Evolutionary conservation across 2,888 invertebrate species (phyloP).

Genomic region (Dasypogon diadema): DNA sequence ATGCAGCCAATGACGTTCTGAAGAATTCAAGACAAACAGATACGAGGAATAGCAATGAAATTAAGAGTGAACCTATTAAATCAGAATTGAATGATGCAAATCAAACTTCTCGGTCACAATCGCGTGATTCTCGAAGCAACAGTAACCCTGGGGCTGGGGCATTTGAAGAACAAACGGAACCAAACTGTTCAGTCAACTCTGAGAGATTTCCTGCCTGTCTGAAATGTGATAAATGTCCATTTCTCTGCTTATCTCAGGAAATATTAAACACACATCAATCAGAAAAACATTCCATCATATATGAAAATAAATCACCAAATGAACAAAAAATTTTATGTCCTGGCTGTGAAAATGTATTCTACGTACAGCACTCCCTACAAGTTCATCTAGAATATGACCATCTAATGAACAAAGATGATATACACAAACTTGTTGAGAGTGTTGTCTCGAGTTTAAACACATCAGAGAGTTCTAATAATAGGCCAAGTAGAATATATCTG

Average conservation of each 20-base stretch:
- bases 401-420: constrained; percentile 74
- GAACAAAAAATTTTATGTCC: constrained; percentile 74
- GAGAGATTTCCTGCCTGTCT: constrained; percentile 52
- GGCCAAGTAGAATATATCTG: constrained; percentile 65
- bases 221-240: constrained; percentile 64
- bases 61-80: constrained; percentile 64
- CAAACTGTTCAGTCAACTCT: neutral
- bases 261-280: constrained; percentile 58
- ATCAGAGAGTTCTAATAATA: neutral
- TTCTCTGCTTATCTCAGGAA: constrained; percentile 61
- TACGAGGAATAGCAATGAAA: neutral
- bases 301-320: constrained; percentile 7
- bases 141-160: neutral
- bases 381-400: constrained; percentile 78
- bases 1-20: neutral
- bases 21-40: neutral
- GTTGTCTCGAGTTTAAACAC: constrained; percentile 57
- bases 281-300: constrained; percentile 43
- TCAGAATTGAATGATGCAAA: constrained; percentile 61
- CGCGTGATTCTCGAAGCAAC: neutral
- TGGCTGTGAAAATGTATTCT: constrained; percentile 77
- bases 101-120: neutral
- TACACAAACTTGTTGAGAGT: constrained; percentile 72
- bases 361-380: constrained; percentile 73
- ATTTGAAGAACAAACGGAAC: neutral